These are phyloP conservation scores for Trypoxylon attenuatum DNA, from an alignment of 2,888 invertebrate species.

Conservation along the genomic window DNA sequence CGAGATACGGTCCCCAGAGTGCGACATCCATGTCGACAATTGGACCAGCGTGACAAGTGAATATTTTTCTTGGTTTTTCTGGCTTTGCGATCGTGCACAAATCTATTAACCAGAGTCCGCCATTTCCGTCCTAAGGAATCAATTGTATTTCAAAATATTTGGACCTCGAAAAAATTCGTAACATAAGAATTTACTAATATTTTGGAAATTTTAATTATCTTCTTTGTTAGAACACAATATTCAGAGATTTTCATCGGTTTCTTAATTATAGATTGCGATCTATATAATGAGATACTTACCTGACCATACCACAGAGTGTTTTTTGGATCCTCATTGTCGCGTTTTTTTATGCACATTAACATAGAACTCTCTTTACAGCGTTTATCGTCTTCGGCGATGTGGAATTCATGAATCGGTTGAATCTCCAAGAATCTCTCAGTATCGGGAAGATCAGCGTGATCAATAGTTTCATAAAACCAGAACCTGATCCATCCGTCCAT, in stretches of 20 bases:
- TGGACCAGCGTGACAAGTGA: constrained; percentile 86
- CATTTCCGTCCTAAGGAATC: constrained; percentile 87
- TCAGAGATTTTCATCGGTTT: too few relatives aligned
- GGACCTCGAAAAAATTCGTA: too few relatives aligned
- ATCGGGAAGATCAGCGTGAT: constrained; percentile 88
- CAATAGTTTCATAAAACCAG: constrained; percentile 96
- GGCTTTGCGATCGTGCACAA: constrained; percentile 76
- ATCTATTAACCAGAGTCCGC: constrained; percentile 87
- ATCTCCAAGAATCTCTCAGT: constrained; percentile 87
- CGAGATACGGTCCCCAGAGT: constrained; percentile 82
- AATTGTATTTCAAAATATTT: background rate
- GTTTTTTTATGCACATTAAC: constrained; percentile 77
- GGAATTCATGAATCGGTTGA: constrained; percentile 90
- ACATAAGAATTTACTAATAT: too few relatives aligned
- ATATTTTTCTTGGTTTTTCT: constrained; percentile 75
- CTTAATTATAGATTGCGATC: too few relatives aligned
- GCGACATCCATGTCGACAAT: constrained; percentile 83
- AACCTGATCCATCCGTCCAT: constrained; percentile 87
- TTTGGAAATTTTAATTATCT: too few relatives aligned
- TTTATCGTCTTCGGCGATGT: constrained; percentile 74
- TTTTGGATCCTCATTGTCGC: constrained; percentile 68
- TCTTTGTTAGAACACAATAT: too few relatives aligned
- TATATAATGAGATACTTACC: too few relatives aligned
- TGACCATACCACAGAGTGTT: constrained; percentile 83
- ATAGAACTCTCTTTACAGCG: constrained; percentile 54